A percentile compares a stretch with the other conserved stretches of the same genome.
Conservation (phyloP, 2,797 vertebrate genomes). For the Karalla daura region DNA sequence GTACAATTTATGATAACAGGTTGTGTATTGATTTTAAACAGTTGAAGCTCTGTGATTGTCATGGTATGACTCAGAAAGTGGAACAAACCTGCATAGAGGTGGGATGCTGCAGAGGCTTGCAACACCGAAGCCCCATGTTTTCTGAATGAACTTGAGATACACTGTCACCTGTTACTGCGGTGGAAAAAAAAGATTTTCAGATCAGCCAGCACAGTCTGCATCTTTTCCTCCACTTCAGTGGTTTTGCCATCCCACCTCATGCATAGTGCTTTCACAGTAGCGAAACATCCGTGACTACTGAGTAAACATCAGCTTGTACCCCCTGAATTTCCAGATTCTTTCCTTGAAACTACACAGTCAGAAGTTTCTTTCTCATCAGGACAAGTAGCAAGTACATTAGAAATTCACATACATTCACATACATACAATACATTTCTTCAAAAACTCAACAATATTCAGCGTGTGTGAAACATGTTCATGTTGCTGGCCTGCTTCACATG, state of each 20-base stretch:
- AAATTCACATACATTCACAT: no score
- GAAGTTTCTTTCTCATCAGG: background rate
- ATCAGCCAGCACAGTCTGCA: constrained; percentile 19
- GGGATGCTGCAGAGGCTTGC: constrained; percentile 11
- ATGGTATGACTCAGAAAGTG: constrained; percentile 41
- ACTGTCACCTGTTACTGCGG: background rate
- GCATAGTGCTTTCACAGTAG: background rate
- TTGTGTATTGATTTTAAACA: background rate
- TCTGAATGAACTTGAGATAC: constrained; percentile 21
- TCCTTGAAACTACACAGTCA: background rate
- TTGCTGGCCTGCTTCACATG: background rate
- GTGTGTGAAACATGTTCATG: background rate
- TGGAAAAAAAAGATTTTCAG: constrained; percentile 40
- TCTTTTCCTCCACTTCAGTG: constrained; percentile 41
- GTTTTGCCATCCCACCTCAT: constrained; percentile 16
- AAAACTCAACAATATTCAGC: background rate
- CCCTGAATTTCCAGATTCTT: background rate
- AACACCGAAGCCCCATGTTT: background rate
- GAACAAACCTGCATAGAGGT: constrained; percentile 34
- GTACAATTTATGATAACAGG: no score
- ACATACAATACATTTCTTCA: no score
- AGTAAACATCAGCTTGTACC: background rate
- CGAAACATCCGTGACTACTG: no score
- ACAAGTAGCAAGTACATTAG: background rate
- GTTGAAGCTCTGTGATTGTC: background rate